A percentile compares a stretch with the other conserved stretches of the same genome.
phyloP scores from a whole-genome alignment of 2,888 invertebrate genomes.

The Scaptomyza cyrtandrae region DNA sequence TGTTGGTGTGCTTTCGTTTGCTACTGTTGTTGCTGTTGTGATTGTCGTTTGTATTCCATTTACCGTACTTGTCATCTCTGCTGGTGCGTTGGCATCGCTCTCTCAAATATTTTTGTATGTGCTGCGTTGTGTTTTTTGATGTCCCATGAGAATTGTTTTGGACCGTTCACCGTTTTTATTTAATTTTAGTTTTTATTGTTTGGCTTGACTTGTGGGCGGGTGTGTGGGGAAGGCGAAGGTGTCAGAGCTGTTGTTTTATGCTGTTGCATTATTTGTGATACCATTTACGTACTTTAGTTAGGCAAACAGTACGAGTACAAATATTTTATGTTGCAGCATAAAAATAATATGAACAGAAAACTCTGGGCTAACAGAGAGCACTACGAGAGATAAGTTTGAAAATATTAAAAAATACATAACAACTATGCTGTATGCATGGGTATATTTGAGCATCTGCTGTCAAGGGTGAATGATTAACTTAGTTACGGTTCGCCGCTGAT shows the following conservation, averaged over 20 bases:
- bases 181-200: conserved; percentile 51
- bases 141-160: conserved; percentile 28
- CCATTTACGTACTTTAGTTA: conserved; percentile 29
- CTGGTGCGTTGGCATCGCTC: conserved; percentile 24
- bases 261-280: conserved; percentile 22
- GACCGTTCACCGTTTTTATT: conserved; percentile 42
- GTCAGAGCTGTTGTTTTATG: conserved; percentile 2
- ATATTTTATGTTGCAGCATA: not conserved
- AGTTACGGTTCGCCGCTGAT: conserved; percentile 7
- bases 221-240: not conserved
- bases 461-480: conserved; percentile 36
- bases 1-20: conserved; percentile 34
- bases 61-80: conserved; percentile 47
- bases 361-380: not conserved
- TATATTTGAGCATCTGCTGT: not conserved
- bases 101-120: conserved; percentile 15
- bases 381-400: no score
- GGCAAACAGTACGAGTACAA: not conserved
- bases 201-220: conserved; percentile 1
- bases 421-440: not conserved
- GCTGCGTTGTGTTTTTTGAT: not conserved
- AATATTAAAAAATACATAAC: no score
- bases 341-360: not conserved
- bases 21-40: conserved; percentile 14
- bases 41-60: conserved; percentile 31